phyloP scores from a whole-genome alignment of 2,113 vertebrate genomes.

The Archocentrus centrarchus region DNA sequence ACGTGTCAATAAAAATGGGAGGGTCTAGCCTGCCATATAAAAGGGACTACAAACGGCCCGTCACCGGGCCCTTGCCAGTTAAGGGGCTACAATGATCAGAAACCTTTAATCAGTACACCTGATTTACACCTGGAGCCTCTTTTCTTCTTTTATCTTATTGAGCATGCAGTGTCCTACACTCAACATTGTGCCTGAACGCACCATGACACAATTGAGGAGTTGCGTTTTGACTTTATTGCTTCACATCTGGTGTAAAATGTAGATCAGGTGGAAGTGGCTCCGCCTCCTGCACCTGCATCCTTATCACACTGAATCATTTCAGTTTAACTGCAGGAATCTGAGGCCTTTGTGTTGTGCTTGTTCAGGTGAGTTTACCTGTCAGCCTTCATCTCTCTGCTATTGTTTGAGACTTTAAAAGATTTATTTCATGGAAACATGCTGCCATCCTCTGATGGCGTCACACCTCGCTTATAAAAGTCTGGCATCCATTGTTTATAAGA shows the following conservation, averaged over 20 bases:
- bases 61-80: no score
- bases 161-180: fast-evolving
- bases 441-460: background rate
- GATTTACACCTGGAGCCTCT: background rate
- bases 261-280: background rate
- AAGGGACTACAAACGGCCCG: no score
- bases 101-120: background rate
- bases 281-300: background rate
- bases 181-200: fast-evolving
- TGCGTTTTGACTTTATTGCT: no score
- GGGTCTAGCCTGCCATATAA: no score
- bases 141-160: background rate
- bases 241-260: background rate
- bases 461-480: fast-evolving
- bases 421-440: background rate
- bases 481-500: background rate
- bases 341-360: background rate
- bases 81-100: background rate
- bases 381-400: background rate
- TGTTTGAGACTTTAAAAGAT: background rate
- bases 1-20: no score
- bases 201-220: background rate
- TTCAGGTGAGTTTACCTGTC: background rate
- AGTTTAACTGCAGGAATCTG: background rate
- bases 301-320: background rate